A percentile compares a stretch with the other conserved stretches of the same genome.
phyloP scores from a whole-genome alignment of 2,888 invertebrate genomes.

The Apamea epomidion region DNA sequence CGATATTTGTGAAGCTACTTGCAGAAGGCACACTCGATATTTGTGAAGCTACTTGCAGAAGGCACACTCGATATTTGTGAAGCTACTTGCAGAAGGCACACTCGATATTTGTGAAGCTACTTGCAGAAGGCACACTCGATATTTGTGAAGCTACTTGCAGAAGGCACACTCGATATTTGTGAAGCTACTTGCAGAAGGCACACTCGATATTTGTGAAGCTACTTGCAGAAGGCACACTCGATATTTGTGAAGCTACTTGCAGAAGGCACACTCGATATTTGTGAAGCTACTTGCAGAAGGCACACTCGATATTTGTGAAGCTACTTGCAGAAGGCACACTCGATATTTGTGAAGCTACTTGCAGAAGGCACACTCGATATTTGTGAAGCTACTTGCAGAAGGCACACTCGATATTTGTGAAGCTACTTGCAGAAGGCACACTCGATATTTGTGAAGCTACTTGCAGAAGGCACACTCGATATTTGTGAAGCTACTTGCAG shows the following conservation, averaged over 20 bases:
- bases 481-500: conserved; percentile 21
- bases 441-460: conserved; percentile 6
- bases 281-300: conserved; percentile 39
- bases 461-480: conserved; percentile 48
- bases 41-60: conserved; percentile 33
- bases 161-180: conserved; percentile 39
- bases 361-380: conserved; percentile 50
- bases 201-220: conserved; percentile 18
- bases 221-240: conserved; percentile 47
- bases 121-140: conserved; percentile 48
- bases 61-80: conserved; percentile 31
- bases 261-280: conserved; percentile 47
- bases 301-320: conserved; percentile 25
- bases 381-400: conserved; percentile 33
- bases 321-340: conserved; percentile 44
- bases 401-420: conserved; percentile 31
- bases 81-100: conserved; percentile 44
- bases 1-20: background rate
- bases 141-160: conserved; percentile 21
- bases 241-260: conserved; percentile 3
- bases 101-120: conserved; percentile 6
- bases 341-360: background rate
- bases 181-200: conserved; percentile 43
- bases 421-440: conserved; percentile 44
- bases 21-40: conserved; percentile 50